phyloP scores from a whole-genome alignment of 2,888 invertebrate species.

The Drosophila sordidapex region DNA sequence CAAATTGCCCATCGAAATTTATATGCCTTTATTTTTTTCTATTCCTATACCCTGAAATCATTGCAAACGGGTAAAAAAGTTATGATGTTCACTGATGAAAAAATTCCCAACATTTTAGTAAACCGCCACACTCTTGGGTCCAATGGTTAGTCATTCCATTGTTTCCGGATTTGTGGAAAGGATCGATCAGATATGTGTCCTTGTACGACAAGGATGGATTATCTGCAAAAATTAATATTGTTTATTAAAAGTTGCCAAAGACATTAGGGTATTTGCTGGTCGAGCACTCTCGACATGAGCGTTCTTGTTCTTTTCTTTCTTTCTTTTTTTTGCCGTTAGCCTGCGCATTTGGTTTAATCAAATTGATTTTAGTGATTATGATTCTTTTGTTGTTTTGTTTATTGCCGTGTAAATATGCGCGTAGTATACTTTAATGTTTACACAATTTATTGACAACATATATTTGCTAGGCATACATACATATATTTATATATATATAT shows the following conservation, averaged over 20 bases:
- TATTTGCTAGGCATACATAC: conserved; percentile 49
- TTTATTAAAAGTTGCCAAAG: background rate
- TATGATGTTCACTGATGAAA: background rate
- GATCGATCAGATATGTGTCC: background rate
- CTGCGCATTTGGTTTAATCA: conserved; percentile 64
- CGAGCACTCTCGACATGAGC: background rate
- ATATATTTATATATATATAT: background rate
- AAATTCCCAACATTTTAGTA: background rate
- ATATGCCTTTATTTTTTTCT: conserved; percentile 4
- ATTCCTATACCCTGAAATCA: background rate
- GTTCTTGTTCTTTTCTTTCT: background rate
- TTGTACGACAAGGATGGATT: too few species aligned
- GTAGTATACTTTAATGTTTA: conserved; percentile 59
- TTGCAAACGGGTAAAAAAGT: background rate
- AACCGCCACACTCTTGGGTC: background rate
- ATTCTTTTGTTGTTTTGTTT: conserved; percentile 69
- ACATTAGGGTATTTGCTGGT: background rate
- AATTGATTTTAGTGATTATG: conserved; percentile 69
- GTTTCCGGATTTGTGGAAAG: background rate
- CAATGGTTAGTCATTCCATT: background rate
- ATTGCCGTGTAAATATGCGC: conserved; percentile 67
- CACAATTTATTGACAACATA: conserved; percentile 72
- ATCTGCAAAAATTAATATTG: background rate
- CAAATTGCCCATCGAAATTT: conserved; percentile 14
- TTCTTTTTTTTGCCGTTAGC: conserved; percentile 27